Evolutionary conservation across 2,888 invertebrate species (phyloP).

Genomic region (Pterostichus niger): DNA sequence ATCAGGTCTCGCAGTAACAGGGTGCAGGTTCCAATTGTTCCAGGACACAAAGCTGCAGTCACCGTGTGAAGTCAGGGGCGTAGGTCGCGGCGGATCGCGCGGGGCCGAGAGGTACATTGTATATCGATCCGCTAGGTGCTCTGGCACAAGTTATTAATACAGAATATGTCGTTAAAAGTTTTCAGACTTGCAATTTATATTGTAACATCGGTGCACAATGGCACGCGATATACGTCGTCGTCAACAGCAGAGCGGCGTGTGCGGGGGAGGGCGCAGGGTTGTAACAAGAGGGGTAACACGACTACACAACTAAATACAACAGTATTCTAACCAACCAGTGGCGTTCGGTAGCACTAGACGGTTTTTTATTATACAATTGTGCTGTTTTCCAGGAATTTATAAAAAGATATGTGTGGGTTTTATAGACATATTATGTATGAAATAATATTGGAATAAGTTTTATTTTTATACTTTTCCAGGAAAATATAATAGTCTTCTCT

Average conservation of each 20-base stretch:
- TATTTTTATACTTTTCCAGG: too few relatives aligned
- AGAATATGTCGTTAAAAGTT: slow-evolving; percentile 78
- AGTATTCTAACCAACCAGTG: slow-evolving; percentile 22
- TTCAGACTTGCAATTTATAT: slow-evolving; percentile 75
- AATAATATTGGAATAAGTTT: not conserved
- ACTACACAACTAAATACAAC: slow-evolving; percentile 71
- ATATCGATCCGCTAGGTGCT: slow-evolving; percentile 75
- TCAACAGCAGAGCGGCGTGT: slow-evolving; percentile 34
- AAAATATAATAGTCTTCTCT: too few relatives aligned
- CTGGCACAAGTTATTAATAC: slow-evolving; percentile 77
- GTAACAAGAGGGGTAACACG: slow-evolving; percentile 70
- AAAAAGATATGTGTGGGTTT: too few relatives aligned
- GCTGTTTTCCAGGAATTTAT: slow-evolving; percentile 2
- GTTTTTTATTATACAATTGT: slow-evolving; percentile 1
- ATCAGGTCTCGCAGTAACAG: not conserved
- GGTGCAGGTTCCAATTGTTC: slow-evolving; percentile 10
- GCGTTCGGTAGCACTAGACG: not conserved
- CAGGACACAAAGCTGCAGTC: slow-evolving; percentile 32
- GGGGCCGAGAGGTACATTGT: slow-evolving; percentile 38
- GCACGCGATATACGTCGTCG: slow-evolving; percentile 61
- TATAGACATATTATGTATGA: not conserved
- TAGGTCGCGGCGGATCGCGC: slow-evolving; percentile 2
- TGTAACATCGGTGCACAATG: slow-evolving; percentile 65
- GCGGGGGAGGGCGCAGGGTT: not conserved
- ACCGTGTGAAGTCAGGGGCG: slow-evolving; percentile 32